Percentiles rank a stretch among this genome's conserved stretches.
Evolutionary conservation across 2,888 invertebrate genomes (phyloP).

Genomic region (Pterostichus madidus): DNA sequence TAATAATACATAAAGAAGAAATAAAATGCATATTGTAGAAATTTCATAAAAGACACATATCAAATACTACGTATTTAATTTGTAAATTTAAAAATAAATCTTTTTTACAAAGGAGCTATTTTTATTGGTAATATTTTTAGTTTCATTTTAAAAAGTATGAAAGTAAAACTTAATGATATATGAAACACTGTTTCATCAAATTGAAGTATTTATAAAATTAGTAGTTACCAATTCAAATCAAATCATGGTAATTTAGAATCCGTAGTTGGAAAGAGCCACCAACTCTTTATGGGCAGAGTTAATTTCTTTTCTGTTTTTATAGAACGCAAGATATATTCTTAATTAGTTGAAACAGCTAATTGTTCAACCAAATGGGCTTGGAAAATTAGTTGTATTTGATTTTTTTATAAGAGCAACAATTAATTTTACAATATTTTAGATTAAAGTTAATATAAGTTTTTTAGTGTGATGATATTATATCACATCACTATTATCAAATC

Average conservation of each 20-base stretch:
- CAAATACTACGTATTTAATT: too few relatives aligned
- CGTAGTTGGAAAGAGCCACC: background rate
- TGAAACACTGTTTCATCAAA: constrained; percentile 8
- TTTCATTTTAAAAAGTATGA: too few relatives aligned
- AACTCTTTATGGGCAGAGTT: constrained; percentile 25
- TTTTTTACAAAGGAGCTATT: background rate
- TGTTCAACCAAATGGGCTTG: constrained; percentile 22
- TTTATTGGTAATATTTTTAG: too few relatives aligned
- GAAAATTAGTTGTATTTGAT: background rate
- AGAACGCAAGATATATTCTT: constrained; percentile 22
- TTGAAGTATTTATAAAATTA: constrained; percentile 38
- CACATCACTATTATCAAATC: too few relatives aligned
- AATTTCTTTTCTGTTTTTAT: constrained; percentile 51
- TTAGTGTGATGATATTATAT: too few relatives aligned
- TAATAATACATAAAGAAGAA: too few relatives aligned
- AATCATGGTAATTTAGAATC: constrained; percentile 6
- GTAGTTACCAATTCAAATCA: constrained; percentile 7
- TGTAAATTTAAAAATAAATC: too few relatives aligned
- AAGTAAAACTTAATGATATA: constrained; percentile 8
- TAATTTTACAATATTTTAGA: too few relatives aligned
- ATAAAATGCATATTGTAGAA: too few relatives aligned
- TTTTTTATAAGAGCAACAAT: background rate
- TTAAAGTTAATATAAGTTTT: too few relatives aligned
- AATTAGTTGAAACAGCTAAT: constrained; percentile 52
- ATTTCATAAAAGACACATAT: too few relatives aligned